A percentile compares a stretch with the other conserved stretches of the same genome.
phyloP scores from a whole-genome alignment of 2,113 vertebrate genomes.

The Apodemus sylvaticus region DNA sequence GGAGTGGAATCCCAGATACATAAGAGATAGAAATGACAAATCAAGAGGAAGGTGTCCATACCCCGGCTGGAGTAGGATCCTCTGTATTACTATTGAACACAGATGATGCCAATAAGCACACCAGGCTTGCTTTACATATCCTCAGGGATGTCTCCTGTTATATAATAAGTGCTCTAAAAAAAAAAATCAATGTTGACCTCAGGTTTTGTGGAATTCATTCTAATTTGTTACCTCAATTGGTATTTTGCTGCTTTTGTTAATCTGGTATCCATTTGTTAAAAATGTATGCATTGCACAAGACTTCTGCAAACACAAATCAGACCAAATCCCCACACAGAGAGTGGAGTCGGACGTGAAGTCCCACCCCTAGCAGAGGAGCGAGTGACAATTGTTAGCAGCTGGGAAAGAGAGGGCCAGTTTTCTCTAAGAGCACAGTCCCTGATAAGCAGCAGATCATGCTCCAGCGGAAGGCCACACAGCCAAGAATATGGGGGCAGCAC shows the following conservation, averaged over 20 bases:
- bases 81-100: too few relatives aligned
- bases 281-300: not conserved
- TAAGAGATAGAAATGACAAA: not conserved
- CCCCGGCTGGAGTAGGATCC: not conserved
- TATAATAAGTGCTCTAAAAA: not conserved
- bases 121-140: not conserved
- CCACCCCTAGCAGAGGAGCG: not conserved
- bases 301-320: not conserved
- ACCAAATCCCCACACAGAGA: not conserved
- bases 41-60: not conserved
- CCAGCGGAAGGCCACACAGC: not conserved
- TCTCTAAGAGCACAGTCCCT: not conserved
- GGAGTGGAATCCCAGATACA: not conserved
- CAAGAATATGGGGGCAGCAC: not conserved
- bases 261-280: not conserved
- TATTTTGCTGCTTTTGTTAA: constrained; percentile 32
- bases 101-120: not conserved
- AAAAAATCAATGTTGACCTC: not conserved
- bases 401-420: not conserved
- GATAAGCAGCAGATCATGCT: not conserved
- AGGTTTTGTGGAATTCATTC: not conserved
- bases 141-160: not conserved
- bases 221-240: not conserved
- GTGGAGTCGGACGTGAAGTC: too few relatives aligned
- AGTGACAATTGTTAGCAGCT: not conserved